phyloP scores from a whole-genome alignment of 2,113 vertebrate genomes.

The Salvelinus sp. region DNA sequence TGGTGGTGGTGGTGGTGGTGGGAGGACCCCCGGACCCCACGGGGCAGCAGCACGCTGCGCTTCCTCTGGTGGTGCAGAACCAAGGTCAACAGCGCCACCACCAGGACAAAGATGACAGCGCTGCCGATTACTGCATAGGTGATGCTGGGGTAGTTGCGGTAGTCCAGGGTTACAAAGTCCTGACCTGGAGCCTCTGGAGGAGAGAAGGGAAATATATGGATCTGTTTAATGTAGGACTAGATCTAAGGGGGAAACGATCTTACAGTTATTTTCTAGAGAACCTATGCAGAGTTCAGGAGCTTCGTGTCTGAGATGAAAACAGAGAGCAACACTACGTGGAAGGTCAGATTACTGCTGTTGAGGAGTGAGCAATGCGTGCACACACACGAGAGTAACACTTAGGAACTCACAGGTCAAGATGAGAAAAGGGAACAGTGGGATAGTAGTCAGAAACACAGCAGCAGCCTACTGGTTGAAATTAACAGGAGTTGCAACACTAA shows the following conservation, averaged over 20 bases:
- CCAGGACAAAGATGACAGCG: conserved; percentile 91
- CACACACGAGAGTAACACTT: conserved; percentile 7
- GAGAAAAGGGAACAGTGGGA: conserved; percentile 22
- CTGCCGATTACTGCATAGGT: conserved; percentile 95
- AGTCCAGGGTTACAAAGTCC: conserved; percentile 89
- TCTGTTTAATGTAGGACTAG: background rate
- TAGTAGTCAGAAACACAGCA: no score
- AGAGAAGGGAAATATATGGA: background rate
- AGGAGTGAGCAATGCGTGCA: no score
- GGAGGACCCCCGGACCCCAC: conserved; percentile 66
- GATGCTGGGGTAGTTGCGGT: conserved; percentile 94
- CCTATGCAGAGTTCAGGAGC: conserved; percentile 3
- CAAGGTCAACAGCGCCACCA: conserved; percentile 89
- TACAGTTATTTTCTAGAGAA: background rate
- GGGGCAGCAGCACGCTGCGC: conserved; percentile 86
- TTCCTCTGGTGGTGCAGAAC: conserved; percentile 96
- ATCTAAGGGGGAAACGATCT: background rate
- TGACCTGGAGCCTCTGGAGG: conserved; percentile 86
- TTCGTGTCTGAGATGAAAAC: conserved; percentile 10
- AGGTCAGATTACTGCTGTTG: no score
- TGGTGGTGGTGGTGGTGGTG: conserved; percentile 88
- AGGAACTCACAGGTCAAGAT: conserved; percentile 29
- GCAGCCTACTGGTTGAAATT: no score
- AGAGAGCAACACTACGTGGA: conserved; percentile 2
- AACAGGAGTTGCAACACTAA: conserved; percentile 13